phyloP scores from a whole-genome alignment of 2,888 invertebrate genomes.

The Lasius platythorax region DNA sequence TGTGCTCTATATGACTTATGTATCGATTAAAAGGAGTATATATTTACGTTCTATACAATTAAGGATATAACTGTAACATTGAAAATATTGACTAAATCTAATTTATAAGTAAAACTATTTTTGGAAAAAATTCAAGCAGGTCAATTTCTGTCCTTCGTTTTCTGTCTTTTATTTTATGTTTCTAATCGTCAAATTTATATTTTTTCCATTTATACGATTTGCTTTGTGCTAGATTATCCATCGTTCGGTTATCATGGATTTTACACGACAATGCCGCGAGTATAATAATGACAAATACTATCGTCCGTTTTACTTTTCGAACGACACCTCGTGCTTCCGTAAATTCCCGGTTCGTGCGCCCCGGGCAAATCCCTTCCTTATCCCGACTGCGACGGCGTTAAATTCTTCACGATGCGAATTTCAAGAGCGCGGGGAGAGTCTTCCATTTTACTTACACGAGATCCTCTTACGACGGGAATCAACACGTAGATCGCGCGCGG shows the following conservation, averaged over 20 bases:
- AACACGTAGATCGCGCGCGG: slow-evolving; percentile 60
- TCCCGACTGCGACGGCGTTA: slow-evolving; percentile 37
- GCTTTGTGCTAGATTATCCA: not conserved
- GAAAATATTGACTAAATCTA: not conserved
- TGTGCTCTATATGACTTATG: not conserved
- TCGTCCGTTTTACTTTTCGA: slow-evolving; percentile 43
- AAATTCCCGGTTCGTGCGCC: slow-evolving; percentile 39
- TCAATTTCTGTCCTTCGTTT: not conserved
- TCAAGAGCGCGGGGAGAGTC: slow-evolving; percentile 13
- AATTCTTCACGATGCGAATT: slow-evolving; percentile 57
- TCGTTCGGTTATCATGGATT: slow-evolving; percentile 29
- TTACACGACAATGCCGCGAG: not conserved
- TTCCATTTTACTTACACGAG: slow-evolving; percentile 55
- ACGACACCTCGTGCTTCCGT: slow-evolving; percentile 21
- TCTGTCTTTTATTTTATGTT: not conserved
- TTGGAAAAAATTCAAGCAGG: not conserved
- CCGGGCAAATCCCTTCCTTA: slow-evolving; percentile 44
- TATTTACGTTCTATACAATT: not conserved
- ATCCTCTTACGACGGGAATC: slow-evolving; percentile 59
- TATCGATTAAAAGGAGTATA: slow-evolving; percentile 17
- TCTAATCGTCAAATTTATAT: not conserved
- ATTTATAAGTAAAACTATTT: not conserved
- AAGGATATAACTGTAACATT: not conserved
- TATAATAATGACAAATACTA: slow-evolving; percentile 47
- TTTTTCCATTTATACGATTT: not conserved